Percentiles rank a stretch among this genome's conserved stretches.
These are phyloP conservation scores for Hycleus cichorii DNA, from an alignment of 1,140 invertebrate species.

Conservation along the genomic window DNA sequence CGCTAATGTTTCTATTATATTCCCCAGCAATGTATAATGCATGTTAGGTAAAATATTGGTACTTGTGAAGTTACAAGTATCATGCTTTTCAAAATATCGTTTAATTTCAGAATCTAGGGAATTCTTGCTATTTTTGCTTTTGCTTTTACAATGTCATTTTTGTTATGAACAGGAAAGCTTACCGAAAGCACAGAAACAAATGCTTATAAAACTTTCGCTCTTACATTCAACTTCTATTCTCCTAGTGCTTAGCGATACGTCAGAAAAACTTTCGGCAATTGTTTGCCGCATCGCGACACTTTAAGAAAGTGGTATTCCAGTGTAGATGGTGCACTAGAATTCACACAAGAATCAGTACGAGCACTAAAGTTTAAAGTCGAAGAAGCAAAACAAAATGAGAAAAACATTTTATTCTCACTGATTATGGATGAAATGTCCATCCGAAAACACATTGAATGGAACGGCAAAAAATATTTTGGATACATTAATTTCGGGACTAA, in stretches of 20 bases:
- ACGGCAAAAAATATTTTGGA: constrained; percentile 21
- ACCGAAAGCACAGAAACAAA: too few species aligned
- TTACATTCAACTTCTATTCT: constrained; percentile 4
- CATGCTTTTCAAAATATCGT: too few species aligned
- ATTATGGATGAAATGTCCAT: constrained; percentile 41
- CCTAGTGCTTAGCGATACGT: constrained; percentile 18
- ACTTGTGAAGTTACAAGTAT: too few species aligned
- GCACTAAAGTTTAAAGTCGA: constrained; percentile 25
- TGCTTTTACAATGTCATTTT: too few species aligned
- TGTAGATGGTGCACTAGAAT: constrained; percentile 37
- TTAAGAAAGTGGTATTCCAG: constrained; percentile 39
- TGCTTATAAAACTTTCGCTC: neutral
- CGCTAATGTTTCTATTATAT: too few species aligned
- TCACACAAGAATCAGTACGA: constrained; percentile 37
- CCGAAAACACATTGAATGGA: constrained; percentile 32
- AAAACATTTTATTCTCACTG: constrained; percentile 16
- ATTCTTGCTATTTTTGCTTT: too few species aligned
- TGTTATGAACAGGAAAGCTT: too few species aligned
- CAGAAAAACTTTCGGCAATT: constrained; percentile 14
- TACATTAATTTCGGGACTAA: constrained; percentile 35
- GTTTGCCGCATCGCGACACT: constrained; percentile 37
- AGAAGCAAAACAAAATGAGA: constrained; percentile 6
- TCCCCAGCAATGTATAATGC: too few species aligned
- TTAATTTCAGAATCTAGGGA: too few species aligned
- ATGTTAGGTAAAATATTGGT: too few species aligned